Percentiles rank a stretch among this genome's conserved stretches.
These are phyloP conservation scores for Darevskia mixta DNA, from an alignment of 2,797 vertebrate genomes.

Conservation along the genomic window DNA sequence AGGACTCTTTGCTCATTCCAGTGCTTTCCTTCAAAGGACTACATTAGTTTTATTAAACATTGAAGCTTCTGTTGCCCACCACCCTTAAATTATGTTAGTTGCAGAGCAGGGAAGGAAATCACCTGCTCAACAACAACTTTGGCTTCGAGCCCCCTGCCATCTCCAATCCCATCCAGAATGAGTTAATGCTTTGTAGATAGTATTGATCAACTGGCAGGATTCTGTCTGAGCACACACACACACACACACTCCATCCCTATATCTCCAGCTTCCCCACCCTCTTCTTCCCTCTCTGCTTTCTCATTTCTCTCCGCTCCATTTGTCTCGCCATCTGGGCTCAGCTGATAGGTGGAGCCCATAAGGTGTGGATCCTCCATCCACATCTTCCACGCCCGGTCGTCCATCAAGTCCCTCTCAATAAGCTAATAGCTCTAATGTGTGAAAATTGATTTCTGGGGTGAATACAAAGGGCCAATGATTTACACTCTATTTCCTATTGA, in stretches of 20 bases:
- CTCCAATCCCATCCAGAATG: constrained; percentile 54
- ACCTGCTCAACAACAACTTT: constrained; percentile 60
- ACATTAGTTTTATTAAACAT: constrained; percentile 90
- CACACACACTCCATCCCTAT: rapidly evolving
- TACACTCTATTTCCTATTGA: constrained; percentile 88
- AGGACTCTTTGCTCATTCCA: constrained; percentile 29
- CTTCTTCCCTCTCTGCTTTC: background rate
- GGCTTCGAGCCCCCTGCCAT: constrained; percentile 49
- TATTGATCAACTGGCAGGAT: constrained; percentile 67
- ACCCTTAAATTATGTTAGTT: constrained; percentile 69
- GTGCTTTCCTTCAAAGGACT: constrained; percentile 82
- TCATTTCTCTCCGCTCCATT: constrained; percentile 33
- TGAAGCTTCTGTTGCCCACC: constrained; percentile 77
- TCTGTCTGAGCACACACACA: background rate
- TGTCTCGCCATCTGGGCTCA: constrained; percentile 39
- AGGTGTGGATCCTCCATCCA: constrained; percentile 66
- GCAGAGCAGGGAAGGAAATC: constrained; percentile 35
- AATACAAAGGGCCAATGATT: constrained; percentile 82
- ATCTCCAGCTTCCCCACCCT: constrained; percentile 7
- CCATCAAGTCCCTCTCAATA: constrained; percentile 86
- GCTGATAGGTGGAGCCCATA: constrained; percentile 50
- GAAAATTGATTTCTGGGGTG: constrained; percentile 95
- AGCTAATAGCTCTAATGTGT: constrained; percentile 93
- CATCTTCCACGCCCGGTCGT: constrained; percentile 63
- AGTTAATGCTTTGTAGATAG: constrained; percentile 64